Evolutionary conservation across 2,113 vertebrate genomes (phyloP).

Genomic region (Antennarius striatus): DNA sequence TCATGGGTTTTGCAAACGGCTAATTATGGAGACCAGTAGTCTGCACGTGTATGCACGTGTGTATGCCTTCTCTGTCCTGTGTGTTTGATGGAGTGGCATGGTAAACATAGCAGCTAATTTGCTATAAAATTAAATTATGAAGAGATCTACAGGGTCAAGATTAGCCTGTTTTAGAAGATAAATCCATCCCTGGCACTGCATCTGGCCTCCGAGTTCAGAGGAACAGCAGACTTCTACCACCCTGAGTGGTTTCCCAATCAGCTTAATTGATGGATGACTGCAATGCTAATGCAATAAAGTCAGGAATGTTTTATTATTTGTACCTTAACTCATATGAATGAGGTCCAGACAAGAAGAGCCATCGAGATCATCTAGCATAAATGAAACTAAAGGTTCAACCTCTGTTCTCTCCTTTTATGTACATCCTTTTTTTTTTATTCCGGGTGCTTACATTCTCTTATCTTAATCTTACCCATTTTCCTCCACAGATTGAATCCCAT

Average conservation of each 20-base stretch:
- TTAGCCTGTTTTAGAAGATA: constrained; percentile 21
- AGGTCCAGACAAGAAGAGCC: not conserved
- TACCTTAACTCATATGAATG: constrained; percentile 15
- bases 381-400: not conserved
- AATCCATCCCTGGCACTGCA: constrained; percentile 37
- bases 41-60: not conserved
- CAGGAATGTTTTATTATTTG: constrained; percentile 29
- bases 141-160: constrained; percentile 27
- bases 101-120: constrained; percentile 42
- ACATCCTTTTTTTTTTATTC: not conserved
- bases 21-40: not conserved
- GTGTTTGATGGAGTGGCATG: constrained; percentile 12
- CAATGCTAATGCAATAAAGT: constrained; percentile 32
- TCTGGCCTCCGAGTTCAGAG: constrained; percentile 42
- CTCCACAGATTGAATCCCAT: constrained; percentile 89
- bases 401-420: constrained; percentile 9
- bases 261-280: constrained; percentile 51
- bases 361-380: constrained; percentile 19
- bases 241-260: not conserved
- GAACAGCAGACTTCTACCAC: constrained; percentile 23
- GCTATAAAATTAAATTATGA: constrained; percentile 44
- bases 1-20: not conserved
- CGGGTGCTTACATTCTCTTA: not conserved
- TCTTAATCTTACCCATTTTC: constrained; percentile 37
- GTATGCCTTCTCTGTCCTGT: not conserved